phyloP scores from a whole-genome alignment of 2,113 vertebrate species.

The Xyliphius kryptos region DNA sequence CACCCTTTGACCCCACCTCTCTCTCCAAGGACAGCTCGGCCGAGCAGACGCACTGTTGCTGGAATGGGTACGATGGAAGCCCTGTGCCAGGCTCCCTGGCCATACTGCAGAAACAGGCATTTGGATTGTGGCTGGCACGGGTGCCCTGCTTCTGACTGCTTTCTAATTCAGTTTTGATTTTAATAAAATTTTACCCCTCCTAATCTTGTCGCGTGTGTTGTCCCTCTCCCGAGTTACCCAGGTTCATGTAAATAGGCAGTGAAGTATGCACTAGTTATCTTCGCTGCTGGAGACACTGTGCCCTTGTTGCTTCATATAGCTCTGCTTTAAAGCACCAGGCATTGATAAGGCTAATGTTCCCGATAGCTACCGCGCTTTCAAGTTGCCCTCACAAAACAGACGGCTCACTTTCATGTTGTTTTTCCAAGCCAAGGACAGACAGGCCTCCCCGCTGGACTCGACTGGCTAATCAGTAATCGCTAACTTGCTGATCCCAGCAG shows the following conservation, averaged over 20 bases:
- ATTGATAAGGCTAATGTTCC: slow-evolving; percentile 80
- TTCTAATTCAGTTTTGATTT: slow-evolving; percentile 33
- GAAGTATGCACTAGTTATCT: slow-evolving; percentile 67
- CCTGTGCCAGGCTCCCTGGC: slow-evolving; percentile 43
- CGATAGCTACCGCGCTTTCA: slow-evolving; percentile 84
- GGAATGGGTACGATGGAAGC: slow-evolving; percentile 19
- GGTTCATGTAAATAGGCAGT: slow-evolving; percentile 50
- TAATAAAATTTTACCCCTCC: slow-evolving; percentile 24
- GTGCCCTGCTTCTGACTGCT: slow-evolving; percentile 20
- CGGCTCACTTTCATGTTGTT: slow-evolving; percentile 81
- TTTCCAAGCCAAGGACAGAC: slow-evolving; percentile 84
- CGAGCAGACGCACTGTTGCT: slow-evolving; percentile 37
- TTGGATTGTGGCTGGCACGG: slow-evolving; percentile 41
- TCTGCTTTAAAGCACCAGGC: slow-evolving; percentile 62
- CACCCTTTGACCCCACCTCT: slow-evolving; percentile 29
- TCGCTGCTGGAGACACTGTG: slow-evolving; percentile 58
- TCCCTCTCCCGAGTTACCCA: slow-evolving; percentile 39
- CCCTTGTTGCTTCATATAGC: slow-evolving; percentile 82
- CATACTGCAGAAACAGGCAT: slow-evolving; percentile 32
- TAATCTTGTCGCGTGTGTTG: no score
- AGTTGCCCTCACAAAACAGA: slow-evolving; percentile 75
- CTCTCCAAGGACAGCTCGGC: slow-evolving; percentile 33
- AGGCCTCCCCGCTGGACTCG: slow-evolving; percentile 59
- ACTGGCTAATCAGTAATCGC: slow-evolving; percentile 87
- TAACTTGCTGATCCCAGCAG: slow-evolving; percentile 65